phyloP scores from a whole-genome alignment of 1,140 invertebrate species.

The Lethrus apterus region DNA sequence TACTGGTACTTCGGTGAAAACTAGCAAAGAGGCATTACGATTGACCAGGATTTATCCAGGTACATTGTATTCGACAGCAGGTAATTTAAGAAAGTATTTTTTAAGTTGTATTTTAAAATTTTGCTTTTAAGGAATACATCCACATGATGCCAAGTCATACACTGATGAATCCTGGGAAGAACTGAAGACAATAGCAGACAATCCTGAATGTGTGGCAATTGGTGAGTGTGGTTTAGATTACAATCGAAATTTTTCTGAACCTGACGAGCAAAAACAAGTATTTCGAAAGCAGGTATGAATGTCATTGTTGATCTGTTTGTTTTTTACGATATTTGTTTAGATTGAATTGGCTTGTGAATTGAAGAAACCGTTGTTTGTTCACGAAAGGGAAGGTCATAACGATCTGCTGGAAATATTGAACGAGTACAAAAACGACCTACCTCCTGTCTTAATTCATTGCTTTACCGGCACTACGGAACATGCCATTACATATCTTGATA shows the following conservation, averaged over 20 bases:
- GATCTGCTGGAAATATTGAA: constrained; percentile 62
- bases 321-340: constrained; percentile 41
- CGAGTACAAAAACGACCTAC: constrained; percentile 55
- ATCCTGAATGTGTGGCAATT: constrained; percentile 86
- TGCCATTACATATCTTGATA: constrained; percentile 76
- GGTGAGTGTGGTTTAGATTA: constrained; percentile 94
- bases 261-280: constrained; percentile 74
- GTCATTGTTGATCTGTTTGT: constrained; percentile 7
- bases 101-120: not conserved
- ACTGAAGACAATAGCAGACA: constrained; percentile 62
- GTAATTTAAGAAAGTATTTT: constrained; percentile 42
- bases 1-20: constrained; percentile 78
- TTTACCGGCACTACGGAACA: constrained; percentile 86
- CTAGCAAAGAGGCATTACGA: constrained; percentile 83
- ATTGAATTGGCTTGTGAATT: constrained; percentile 78
- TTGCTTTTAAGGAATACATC: constrained; percentile 69
- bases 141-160: constrained; percentile 93
- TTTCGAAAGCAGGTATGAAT: constrained; percentile 76
- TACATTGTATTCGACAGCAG: constrained; percentile 86
- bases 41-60: constrained; percentile 82
- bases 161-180: constrained; percentile 68
- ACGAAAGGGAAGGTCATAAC: constrained; percentile 83
- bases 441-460: constrained; percentile 82
- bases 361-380: constrained; percentile 83
- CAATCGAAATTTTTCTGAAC: constrained; percentile 88